Conservation (phyloP, 2,113 vertebrate species). For the Cettia cetti region DNA sequence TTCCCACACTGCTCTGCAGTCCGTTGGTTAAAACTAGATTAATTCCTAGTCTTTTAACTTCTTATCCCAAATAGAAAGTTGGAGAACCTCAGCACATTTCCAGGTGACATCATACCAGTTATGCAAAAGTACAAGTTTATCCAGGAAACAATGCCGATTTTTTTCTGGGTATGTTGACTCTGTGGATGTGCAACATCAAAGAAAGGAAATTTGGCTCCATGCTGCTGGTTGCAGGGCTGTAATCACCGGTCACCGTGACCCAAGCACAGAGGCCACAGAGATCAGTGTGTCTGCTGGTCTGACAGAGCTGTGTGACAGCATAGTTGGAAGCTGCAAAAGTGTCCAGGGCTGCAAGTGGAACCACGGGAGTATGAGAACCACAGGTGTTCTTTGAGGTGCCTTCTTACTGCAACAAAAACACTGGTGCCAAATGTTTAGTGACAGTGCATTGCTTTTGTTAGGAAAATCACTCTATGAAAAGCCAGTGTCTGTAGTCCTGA, state of each 20-base stretch:
- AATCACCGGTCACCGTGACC: not conserved
- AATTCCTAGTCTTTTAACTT: not conserved
- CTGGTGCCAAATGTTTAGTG: not conserved
- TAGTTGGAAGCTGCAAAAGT: not conserved
- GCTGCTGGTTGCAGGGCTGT: not conserved
- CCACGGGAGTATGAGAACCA: accelerated
- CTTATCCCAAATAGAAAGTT: not conserved
- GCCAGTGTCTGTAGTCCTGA: too few species aligned
- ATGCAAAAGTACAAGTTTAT: not conserved
- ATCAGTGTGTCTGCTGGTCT: not conserved
- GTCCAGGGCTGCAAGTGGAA: not conserved
- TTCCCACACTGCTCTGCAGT: not conserved
- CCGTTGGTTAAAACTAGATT: not conserved
- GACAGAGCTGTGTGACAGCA: not conserved
- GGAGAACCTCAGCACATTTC: not conserved
- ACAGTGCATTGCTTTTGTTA: accelerated
- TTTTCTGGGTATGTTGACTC: not conserved
- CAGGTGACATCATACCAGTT: not conserved
- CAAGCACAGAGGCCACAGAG: not conserved
- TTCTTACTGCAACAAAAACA: not conserved
- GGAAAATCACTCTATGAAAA: not conserved
- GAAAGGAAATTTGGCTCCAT: not conserved
- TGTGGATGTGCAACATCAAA: not conserved
- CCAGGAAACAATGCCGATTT: not conserved
- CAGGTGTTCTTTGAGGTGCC: not conserved